These are phyloP conservation scores for Amblyraja radiata DNA, from an alignment of 2,797 vertebrate genomes.

Conservation along the genomic window DNA sequence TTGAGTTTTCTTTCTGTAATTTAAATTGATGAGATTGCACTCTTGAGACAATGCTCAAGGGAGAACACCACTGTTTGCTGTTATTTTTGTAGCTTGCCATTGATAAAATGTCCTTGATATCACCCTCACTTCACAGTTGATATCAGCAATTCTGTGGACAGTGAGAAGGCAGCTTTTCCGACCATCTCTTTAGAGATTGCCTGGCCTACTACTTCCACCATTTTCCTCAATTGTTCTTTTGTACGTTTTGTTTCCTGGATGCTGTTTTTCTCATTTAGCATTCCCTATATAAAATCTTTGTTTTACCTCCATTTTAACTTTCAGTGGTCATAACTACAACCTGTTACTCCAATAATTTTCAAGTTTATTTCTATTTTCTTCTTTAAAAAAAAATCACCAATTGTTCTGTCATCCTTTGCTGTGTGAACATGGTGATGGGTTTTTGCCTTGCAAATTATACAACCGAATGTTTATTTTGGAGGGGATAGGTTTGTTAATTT, in stretches of 20 bases:
- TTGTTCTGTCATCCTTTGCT: neutral
- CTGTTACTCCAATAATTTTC: too few species aligned
- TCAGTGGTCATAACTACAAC: too few species aligned
- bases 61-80: neutral
- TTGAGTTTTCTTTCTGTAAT: neutral
- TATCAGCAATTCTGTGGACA: neutral
- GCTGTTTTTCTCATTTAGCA: neutral
- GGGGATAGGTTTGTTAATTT: too few species aligned
- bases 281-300: neutral
- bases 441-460: neutral
- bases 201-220: neutral
- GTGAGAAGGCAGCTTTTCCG: neutral
- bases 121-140: neutral
- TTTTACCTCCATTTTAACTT: neutral
- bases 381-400: too few species aligned
- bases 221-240: neutral
- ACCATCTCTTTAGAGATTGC: neutral
- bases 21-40: neutral
- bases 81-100: neutral
- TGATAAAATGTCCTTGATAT: neutral
- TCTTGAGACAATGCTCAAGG: neutral
- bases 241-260: neutral
- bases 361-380: too few species aligned
- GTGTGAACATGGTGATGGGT: neutral
- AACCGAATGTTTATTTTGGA: too few species aligned